Conservation (phyloP, 2,113 vertebrate species). For the Cyrtonyx montezumae region DNA sequence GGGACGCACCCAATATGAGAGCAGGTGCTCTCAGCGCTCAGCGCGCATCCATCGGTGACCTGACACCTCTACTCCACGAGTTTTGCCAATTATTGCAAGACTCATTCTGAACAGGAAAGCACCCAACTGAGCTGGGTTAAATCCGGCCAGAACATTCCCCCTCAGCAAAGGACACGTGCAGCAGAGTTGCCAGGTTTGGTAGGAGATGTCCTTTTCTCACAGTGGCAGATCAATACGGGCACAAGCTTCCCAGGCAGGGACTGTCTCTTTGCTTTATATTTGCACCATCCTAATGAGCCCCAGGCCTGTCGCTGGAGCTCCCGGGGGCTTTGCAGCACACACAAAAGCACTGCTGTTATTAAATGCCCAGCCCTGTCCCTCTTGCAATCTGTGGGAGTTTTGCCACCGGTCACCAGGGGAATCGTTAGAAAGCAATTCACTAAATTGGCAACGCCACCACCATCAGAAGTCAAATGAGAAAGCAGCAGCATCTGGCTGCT, state of each 20-base stretch:
- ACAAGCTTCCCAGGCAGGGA: background rate
- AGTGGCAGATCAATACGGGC: background rate
- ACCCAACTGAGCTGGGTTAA: background rate
- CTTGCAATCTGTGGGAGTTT: background rate
- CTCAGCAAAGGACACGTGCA: background rate
- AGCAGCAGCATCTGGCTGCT: background rate
- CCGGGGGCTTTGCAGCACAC: accelerated
- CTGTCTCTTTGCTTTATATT: background rate
- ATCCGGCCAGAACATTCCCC: background rate
- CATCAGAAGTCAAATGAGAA: background rate
- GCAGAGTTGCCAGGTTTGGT: background rate
- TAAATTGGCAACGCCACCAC: background rate
- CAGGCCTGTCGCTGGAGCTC: background rate
- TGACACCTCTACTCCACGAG: accelerated
- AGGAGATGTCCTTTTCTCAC: background rate
- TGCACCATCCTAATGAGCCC: background rate
- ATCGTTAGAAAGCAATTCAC: background rate
- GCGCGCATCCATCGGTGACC: background rate
- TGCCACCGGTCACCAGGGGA: background rate
- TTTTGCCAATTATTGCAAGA: background rate
- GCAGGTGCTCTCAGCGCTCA: background rate
- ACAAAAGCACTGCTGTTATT: accelerated
- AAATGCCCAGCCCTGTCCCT: background rate
- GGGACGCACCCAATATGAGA: background rate
- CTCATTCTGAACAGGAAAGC: background rate